A percentile compares a stretch with the other conserved stretches of the same genome.
phyloP scores from a whole-genome alignment of 2,113 vertebrate genomes.

The Phyllostomus discolor region DNA sequence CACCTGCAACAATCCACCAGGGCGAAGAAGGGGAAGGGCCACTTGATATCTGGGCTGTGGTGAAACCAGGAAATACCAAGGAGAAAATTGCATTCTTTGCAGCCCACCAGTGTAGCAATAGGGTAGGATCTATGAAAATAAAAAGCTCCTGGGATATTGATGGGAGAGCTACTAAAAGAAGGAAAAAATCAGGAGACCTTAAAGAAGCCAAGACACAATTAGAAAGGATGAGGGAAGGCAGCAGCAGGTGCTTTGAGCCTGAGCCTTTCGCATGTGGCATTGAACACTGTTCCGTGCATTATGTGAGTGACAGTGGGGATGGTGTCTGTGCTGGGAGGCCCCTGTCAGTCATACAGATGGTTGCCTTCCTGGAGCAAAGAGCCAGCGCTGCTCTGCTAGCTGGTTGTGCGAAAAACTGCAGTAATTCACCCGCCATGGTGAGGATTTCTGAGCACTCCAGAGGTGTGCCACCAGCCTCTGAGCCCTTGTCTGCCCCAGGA shows the following conservation, averaged over 20 bases:
- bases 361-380: conserved; percentile 92
- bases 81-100: conserved; percentile 97
- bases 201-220: conserved; percentile 81
- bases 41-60: conserved; percentile 91
- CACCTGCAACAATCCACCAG: conserved; percentile 79
- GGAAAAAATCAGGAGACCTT: conserved; percentile 85
- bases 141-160: conserved; percentile 90
- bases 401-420: conserved; percentile 79
- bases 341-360: conserved; percentile 94
- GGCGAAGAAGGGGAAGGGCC: conserved; percentile 83
- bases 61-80: conserved; percentile 95
- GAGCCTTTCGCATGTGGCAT: conserved; percentile 80
- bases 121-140: conserved; percentile 84
- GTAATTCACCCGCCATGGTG: background rate
- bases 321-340: conserved; percentile 72
- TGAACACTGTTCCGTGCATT: conserved; percentile 83
- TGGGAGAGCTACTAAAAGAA: conserved; percentile 86
- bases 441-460: conserved; percentile 75
- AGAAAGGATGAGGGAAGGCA: conserved; percentile 80
- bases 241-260: conserved; percentile 68
- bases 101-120: conserved; percentile 81
- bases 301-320: conserved; percentile 52
- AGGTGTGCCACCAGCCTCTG: conserved; percentile 18
- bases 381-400: conserved; percentile 82
- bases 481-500: conserved; percentile 49